Evolutionary conservation across 2,113 vertebrate genomes (phyloP).

Genomic region (Vidua macroura): DNA sequence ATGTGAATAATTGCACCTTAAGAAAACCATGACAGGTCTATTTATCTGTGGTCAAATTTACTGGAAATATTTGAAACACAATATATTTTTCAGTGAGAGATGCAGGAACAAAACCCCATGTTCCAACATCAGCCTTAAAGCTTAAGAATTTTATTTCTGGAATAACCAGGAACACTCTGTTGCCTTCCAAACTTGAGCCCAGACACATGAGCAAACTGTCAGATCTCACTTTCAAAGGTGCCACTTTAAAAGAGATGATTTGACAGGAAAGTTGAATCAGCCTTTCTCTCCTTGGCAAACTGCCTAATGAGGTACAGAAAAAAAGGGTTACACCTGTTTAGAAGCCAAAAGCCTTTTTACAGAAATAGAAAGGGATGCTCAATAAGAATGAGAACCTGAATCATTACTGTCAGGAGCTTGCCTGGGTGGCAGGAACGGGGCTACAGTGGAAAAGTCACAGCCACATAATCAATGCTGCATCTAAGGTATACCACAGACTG

Average conservation of each 20-base stretch:
- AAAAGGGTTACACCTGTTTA: constrained; percentile 39
- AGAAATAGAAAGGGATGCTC: constrained; percentile 40
- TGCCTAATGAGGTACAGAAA: constrained; percentile 38
- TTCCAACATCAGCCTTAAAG: background rate
- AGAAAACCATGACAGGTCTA: background rate
- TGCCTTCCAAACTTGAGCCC: background rate
- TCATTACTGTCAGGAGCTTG: constrained; percentile 36
- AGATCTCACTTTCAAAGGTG: background rate
- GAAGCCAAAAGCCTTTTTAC: constrained; percentile 39
- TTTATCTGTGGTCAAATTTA: background rate
- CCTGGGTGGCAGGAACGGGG: background rate
- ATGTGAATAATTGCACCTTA: background rate
- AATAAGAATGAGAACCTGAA: constrained; percentile 31
- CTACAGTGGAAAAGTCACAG: background rate
- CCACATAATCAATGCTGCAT: background rate
- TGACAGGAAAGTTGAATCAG: constrained; percentile 53
- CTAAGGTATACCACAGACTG: background rate
- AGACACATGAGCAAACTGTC: background rate
- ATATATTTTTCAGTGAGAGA: background rate
- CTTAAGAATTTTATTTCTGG: background rate
- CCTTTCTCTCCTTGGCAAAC: constrained; percentile 29
- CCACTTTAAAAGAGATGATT: background rate
- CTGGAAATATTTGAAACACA: background rate
- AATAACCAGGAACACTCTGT: background rate
- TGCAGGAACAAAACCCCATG: background rate